phyloP scores from a whole-genome alignment of 2,113 vertebrate genomes.

The Mus spicilegus region DNA sequence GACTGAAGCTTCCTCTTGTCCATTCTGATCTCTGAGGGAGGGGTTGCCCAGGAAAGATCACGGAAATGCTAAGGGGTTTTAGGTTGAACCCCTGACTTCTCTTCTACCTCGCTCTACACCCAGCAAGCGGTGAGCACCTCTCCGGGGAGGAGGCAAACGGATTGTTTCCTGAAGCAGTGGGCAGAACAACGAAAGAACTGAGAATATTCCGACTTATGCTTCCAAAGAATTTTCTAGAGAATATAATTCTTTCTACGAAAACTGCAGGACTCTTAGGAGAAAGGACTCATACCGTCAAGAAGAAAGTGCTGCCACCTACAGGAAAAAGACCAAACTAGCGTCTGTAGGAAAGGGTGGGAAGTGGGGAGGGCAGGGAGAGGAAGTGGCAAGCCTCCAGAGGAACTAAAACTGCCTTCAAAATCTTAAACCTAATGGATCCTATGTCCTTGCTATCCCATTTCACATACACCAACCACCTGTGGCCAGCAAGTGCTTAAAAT shows the following conservation, averaged over 20 bases:
- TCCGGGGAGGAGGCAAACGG: not conserved
- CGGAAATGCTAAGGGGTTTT: not conserved
- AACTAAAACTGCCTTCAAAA: not conserved
- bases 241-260: slow-evolving; percentile 65
- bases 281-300: not conserved
- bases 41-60: not conserved
- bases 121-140: not conserved
- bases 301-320: slow-evolving; percentile 80
- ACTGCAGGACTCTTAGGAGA: not conserved
- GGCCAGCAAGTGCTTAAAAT: not conserved
- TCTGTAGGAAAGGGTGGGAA: not conserved
- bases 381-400: not conserved
- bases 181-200: not conserved
- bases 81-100: not conserved
- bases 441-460: not conserved
- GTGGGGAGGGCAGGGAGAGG: not conserved
- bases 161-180: slow-evolving; percentile 37
- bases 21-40: not conserved
- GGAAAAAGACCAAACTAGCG: not conserved
- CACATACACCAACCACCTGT: not conserved
- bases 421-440: not conserved
- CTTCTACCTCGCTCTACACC: not conserved
- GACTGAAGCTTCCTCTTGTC: not conserved
- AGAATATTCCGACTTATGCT: slow-evolving; percentile 52
- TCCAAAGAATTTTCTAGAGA: slow-evolving; percentile 66